phyloP scores from a whole-genome alignment of 2,888 invertebrate species.

The Nudaria mundana region DNA sequence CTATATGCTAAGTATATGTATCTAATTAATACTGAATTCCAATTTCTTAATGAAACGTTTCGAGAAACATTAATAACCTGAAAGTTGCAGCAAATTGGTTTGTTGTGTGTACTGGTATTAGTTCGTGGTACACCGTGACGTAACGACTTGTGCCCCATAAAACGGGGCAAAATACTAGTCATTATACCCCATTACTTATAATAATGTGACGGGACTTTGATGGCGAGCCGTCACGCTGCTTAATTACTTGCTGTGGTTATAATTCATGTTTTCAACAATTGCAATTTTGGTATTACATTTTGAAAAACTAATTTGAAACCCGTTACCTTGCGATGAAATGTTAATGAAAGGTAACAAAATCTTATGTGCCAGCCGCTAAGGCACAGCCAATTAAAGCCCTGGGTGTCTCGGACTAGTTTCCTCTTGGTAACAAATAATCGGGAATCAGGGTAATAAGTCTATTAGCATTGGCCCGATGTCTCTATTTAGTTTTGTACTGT shows the following conservation, averaged over 20 bases:
- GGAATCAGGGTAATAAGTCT: too few relatives aligned
- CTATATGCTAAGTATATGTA: too few relatives aligned
- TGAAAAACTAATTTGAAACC: too few relatives aligned
- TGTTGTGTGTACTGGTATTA: neutral
- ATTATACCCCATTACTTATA: slow-evolving; percentile 35
- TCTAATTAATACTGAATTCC: neutral
- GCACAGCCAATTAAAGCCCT: too few relatives aligned
- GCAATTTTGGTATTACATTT: too few relatives aligned
- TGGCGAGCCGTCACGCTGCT: slow-evolving; percentile 42
- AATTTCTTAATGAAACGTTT: neutral
- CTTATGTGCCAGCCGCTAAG: too few relatives aligned
- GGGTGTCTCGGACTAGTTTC: too few relatives aligned
- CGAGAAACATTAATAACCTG: neutral
- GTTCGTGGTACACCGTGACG: slow-evolving; percentile 13
- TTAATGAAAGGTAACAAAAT: too few relatives aligned
- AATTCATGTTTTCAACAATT: slow-evolving; percentile 10
- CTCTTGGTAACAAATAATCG: too few relatives aligned
- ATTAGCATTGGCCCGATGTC: too few relatives aligned
- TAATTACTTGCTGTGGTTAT: slow-evolving; percentile 37
- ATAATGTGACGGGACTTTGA: slow-evolving; percentile 25
- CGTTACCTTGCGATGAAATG: too few relatives aligned
- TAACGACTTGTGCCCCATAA: slow-evolving; percentile 30
- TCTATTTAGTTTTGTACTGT: too few relatives aligned
- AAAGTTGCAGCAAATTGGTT: slow-evolving; percentile 7
- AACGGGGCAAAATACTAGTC: slow-evolving; percentile 25